Conservation (phyloP, 1,140 invertebrate genomes). For the Ceratosolen fusciceps region DNA sequence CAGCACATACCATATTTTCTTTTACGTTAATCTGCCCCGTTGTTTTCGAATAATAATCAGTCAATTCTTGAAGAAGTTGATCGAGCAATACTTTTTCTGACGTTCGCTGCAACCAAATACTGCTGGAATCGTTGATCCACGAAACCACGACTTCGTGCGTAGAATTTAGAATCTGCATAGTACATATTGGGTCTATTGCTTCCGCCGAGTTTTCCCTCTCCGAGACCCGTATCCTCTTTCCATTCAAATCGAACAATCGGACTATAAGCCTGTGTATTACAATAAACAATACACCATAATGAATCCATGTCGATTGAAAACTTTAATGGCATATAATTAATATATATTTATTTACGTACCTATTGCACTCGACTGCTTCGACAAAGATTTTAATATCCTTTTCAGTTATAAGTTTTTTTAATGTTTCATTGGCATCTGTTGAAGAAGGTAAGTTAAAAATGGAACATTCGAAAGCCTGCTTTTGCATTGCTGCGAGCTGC, state of each 20-base stretch:
- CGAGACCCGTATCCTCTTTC: constrained; percentile 73
- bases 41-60: constrained; percentile 73
- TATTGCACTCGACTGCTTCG: constrained; percentile 73
- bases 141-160: constrained; percentile 71
- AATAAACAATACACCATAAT: not conserved
- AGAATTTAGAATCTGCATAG: constrained; percentile 73
- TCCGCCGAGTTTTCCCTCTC: constrained; percentile 70
- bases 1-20: constrained; percentile 74
- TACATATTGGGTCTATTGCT: constrained; percentile 72
- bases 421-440: constrained; percentile 49
- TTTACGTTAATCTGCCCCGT: constrained; percentile 58
- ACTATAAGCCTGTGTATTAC: constrained; percentile 72
- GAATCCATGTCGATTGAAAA: not conserved
- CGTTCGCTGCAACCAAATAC: constrained; percentile 75
- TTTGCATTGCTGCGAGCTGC: constrained; percentile 72
- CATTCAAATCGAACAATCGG: constrained; percentile 73
- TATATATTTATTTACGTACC: too few species aligned
- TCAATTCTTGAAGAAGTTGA: constrained; percentile 72
- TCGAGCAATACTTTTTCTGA: constrained; percentile 66
- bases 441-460: constrained; percentile 52
- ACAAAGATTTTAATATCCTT: constrained; percentile 73
- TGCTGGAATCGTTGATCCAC: constrained; percentile 70
- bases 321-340: too few species aligned
- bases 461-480: constrained; percentile 72
- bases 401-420: constrained; percentile 56